Evolutionary conservation across 1,140 invertebrate species (phyloP), one percentile per base, ranked within the genome.

Genomic region (Heliconius hewitsoni): DNA sequence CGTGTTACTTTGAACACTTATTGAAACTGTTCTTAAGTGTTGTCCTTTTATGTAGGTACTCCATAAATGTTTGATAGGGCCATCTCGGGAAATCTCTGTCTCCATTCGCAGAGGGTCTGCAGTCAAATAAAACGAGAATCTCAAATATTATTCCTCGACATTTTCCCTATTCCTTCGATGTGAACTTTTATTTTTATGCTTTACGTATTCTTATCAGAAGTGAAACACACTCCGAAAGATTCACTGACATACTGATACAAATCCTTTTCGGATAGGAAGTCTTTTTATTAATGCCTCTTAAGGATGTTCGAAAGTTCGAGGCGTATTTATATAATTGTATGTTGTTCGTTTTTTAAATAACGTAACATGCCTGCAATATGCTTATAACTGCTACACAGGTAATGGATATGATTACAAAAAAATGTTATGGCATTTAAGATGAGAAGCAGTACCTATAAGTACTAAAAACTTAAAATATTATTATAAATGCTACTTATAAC

Each of bases 141-240:
- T 91, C 93, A 93, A 94, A 94, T 94, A 94, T 94, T 94, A 94
- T 94, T 93, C 91, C 84, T 81, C 85, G 88, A 90, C 91, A 90
- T 94, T 94, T 93, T 92, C 91, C 91, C 91, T 89, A 85, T 91
- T 93, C 89, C 89, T 89, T 89, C 90, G 85, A 93, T 93, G 93
- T 89, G 91, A 94, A 94, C 93, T 93, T 94, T 94, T 94, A 94
- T 94, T 94, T 94, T 93, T 94, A 94, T 93, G 89, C 89, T 89
- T 89, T 91, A 93, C 93, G 91, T 91, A 94, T 93, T 91, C 93
- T 94, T 94, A 94, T 94, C 93, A 89, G 90, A 87, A 86, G 82
- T 86, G 90, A 86, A 90, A 92, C 92, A 94, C 93, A 88, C 92
- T 90, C 81, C 84, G 84, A 84, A 86, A 90, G 88, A 91, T 90